Evolutionary conservation across 2,797 vertebrate genomes (phyloP).

Genomic region (Paedocypris micromegethes): DNA sequence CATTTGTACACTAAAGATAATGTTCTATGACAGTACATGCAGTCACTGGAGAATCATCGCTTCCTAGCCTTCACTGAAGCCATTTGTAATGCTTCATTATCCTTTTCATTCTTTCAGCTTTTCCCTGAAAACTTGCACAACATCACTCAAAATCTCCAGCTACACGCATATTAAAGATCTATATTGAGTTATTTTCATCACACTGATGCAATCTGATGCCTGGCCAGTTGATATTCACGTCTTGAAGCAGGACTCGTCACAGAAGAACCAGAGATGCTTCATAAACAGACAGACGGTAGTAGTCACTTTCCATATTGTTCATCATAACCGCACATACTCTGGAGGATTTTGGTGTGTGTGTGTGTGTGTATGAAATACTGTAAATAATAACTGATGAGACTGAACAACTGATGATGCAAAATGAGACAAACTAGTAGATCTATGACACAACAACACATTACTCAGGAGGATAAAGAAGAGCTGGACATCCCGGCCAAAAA

Average conservation of each 20-base stretch:
- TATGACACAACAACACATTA: too few relatives aligned
- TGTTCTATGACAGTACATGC: slow-evolving; percentile 23
- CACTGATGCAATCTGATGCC: not conserved
- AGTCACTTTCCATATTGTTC: slow-evolving; percentile 26
- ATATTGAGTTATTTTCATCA: slow-evolving; percentile 12
- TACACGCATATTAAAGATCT: slow-evolving; percentile 1
- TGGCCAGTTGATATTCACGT: slow-evolving; percentile 10
- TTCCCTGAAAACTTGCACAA: slow-evolving; percentile 4
- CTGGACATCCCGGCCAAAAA: too few relatives aligned
- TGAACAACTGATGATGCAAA: too few relatives aligned
- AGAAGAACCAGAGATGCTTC: not conserved
- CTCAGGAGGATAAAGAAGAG: too few relatives aligned
- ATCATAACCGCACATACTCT: slow-evolving; percentile 9
- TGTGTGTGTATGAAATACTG: too few relatives aligned
- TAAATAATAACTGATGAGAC: too few relatives aligned
- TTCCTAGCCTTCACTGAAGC: slow-evolving; percentile 2
- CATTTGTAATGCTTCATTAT: slow-evolving; percentile 14
- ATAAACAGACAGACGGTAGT: slow-evolving; percentile 11
- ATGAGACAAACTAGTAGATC: too few relatives aligned
- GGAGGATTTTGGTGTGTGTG: not conserved
- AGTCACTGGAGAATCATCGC: slow-evolving; percentile 4
- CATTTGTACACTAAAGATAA: slow-evolving; percentile 22
- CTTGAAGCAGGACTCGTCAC: slow-evolving; percentile 7
- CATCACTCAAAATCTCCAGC: not conserved
- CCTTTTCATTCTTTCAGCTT: not conserved